phyloP scores from a whole-genome alignment of 2,113 vertebrate species.

The Bos javanicus region DNA sequence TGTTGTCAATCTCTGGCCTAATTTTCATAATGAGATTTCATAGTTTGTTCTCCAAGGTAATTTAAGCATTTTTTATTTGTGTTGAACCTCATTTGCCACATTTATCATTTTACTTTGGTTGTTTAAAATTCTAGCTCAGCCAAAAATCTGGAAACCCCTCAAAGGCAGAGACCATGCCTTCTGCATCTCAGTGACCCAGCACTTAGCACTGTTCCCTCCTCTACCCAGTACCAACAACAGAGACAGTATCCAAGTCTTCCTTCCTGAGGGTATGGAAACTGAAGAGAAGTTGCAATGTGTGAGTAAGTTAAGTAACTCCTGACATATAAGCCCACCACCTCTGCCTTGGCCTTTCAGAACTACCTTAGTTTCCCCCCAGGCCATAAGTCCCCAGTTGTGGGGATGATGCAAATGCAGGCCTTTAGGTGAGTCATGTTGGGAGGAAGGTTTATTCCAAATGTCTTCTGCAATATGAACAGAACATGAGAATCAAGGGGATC shows the following conservation, averaged over 20 bases:
- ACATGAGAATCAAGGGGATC: neutral
- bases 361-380: neutral
- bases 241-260: neutral
- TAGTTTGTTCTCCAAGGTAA: neutral
- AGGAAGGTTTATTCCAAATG: neutral
- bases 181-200: neutral
- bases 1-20: neutral
- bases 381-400: accelerated
- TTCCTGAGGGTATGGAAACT: neutral
- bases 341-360: neutral
- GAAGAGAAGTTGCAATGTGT: neutral
- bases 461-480: neutral
- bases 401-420: neutral
- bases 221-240: neutral
- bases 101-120: neutral
- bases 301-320: neutral
- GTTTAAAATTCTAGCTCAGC: neutral
- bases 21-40: neutral
- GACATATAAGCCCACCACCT: neutral
- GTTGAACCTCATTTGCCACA: neutral
- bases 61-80: neutral
- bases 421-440: neutral
- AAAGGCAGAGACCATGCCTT: neutral
- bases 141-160: neutral
- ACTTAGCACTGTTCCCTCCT: neutral